These are phyloP conservation scores for Sebastes schlegelii DNA, from an alignment of 2,113 vertebrate genomes.

Conservation along the genomic window DNA sequence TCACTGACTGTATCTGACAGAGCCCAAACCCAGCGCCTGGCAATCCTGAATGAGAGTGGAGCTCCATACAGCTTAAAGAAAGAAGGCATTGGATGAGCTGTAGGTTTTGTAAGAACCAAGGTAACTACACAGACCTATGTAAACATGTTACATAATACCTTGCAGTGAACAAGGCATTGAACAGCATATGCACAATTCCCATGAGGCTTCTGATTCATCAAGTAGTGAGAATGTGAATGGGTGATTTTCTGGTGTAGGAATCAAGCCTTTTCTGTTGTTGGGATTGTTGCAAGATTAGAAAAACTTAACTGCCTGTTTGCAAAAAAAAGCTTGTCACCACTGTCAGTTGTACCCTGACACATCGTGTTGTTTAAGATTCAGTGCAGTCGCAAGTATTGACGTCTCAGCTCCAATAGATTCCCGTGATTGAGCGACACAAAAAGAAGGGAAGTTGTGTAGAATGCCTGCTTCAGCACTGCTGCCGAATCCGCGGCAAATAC, in stretches of 20 bases:
- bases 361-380: constrained; percentile 46
- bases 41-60: constrained; percentile 60
- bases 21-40: constrained; percentile 29
- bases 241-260: constrained; percentile 11
- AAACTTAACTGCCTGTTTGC: constrained; percentile 2
- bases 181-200: constrained; percentile 15
- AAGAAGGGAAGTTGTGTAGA: constrained; percentile 47
- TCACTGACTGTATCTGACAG: constrained; percentile 60
- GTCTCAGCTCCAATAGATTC: constrained; percentile 38
- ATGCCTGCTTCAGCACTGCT: constrained; percentile 41
- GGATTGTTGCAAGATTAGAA: constrained; percentile 25
- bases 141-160: constrained; percentile 72
- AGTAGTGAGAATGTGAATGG: constrained; percentile 20
- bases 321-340: constrained; percentile 31
- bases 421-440: constrained; percentile 36
- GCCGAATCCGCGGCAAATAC: constrained; percentile 51
- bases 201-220: constrained; percentile 12
- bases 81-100: constrained; percentile 42
- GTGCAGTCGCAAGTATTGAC: constrained; percentile 30
- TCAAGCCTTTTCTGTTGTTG: constrained; percentile 9
- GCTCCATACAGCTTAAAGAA: constrained; percentile 40
- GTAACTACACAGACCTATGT: constrained; percentile 41
- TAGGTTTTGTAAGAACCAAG: constrained; percentile 35
- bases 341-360: constrained; percentile 33
- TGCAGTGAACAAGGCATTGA: constrained; percentile 20